Conservation (phyloP, 2,113 vertebrate species). For the Megaleporinus macrocephalus region DNA sequence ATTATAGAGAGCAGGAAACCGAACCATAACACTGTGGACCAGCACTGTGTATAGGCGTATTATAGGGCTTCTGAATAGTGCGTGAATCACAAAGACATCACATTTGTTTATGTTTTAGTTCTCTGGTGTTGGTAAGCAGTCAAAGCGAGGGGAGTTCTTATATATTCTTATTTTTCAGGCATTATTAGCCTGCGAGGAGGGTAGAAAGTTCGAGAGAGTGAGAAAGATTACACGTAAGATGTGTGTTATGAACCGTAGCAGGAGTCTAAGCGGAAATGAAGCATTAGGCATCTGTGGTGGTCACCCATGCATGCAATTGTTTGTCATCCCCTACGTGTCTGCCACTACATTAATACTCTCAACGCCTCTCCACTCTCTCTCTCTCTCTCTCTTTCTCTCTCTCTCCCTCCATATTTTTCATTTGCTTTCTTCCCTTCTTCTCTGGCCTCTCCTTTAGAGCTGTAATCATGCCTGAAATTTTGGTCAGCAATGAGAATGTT, state of each 20-base stretch:
- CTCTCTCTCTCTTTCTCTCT: not conserved
- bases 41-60: constrained; percentile 71
- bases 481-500: no score
- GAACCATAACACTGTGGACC: constrained; percentile 80
- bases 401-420: no score
- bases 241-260: not conserved
- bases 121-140: constrained; percentile 11
- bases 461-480: no score
- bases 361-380: constrained; percentile 49
- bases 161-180: constrained; percentile 42
- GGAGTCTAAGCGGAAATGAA: constrained; percentile 62
- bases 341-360: constrained; percentile 69
- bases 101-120: not conserved
- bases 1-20: constrained; percentile 62
- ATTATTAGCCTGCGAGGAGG: constrained; percentile 46
- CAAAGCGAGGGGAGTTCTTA: constrained; percentile 23
- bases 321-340: constrained; percentile 67
- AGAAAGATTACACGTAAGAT: constrained; percentile 14
- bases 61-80: constrained; percentile 26
- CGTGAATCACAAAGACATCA: not conserved
- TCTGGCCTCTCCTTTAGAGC: no score
- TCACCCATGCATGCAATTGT: constrained; percentile 71
- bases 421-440: no score
- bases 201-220: constrained; percentile 1
- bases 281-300: constrained; percentile 56